Base-by-base conservation (phyloP, 1,140 invertebrate genomes). In the Conus ventricosus region DNA sequence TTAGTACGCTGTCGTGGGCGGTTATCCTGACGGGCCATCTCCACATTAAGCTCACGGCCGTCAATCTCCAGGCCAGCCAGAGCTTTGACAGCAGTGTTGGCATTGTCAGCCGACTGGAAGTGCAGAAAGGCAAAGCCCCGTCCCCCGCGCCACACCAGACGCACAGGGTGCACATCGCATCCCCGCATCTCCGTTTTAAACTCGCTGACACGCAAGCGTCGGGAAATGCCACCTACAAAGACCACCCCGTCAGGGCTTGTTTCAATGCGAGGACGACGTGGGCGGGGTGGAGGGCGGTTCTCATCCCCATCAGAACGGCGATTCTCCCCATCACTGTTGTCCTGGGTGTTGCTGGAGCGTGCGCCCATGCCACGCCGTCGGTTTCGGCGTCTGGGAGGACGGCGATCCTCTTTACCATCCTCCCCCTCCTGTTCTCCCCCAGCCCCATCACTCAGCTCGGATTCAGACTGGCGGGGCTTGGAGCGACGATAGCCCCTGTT, bases 71-170 rank as follows among this genome's bases (percentile, higher is more conserved):
- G 87, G 60, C 92, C 92, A 6, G 85, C 86, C 20, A 94, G 87
- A 51, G 90, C 90, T 51, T 89, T 78, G 10, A 94, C 88, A 6
- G 93, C 93, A 6, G 91, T 87, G 63, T 93, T 92, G 67, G 92
- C 92, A 25, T 91, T 89, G 75, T 93, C 91, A 39, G 85, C 85
- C 27, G 89, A 91, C 87, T 91, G 89, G 87, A 94, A 94, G 88
- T 92, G 90, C 27, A 94, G 89, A 90, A 93, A 94, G 17, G 93
- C 93, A 88, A 93, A 92, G 17, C 93, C 93, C 60, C 92, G 91
- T 39, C 86, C 90, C 17, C 93, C 93, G 53, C 91, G 91, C 93
- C 93, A 94, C 23, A 93, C 90, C 71, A 94, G 92, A 25, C 93
- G 91, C n/a, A 94, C 87, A 53, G 93, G 93, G 75, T 92, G 91